Evolutionary conservation across 2,888 invertebrate species (phyloP).

Genomic region (Cylindroiulus punctatus): DNA sequence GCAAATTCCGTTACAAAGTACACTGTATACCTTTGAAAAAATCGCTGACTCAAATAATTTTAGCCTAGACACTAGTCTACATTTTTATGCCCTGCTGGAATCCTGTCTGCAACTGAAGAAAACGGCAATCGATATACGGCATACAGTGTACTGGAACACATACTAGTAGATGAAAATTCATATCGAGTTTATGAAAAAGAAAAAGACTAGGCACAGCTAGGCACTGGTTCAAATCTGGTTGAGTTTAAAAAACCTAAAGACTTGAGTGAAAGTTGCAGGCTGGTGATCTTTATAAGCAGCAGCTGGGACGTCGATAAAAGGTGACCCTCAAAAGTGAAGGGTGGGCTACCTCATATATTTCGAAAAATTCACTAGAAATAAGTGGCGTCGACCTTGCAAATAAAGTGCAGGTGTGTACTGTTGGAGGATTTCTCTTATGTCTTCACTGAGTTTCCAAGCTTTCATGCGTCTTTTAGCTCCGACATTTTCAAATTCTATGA

Average conservation of each 20-base stretch:
- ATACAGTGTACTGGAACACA: too few species aligned
- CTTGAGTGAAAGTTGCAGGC: neutral
- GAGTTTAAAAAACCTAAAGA: neutral
- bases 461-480: neutral
- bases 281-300: neutral
- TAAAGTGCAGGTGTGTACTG: conserved; percentile 34
- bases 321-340: conserved; percentile 42
- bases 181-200: neutral
- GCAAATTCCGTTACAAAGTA: neutral
- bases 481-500: too few species aligned
- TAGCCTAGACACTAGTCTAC: neutral
- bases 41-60: too few species aligned
- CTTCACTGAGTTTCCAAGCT: neutral
- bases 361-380: neutral
- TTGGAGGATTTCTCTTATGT: neutral
- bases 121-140: neutral
- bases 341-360: conserved; percentile 7
- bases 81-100: neutral
- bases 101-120: neutral
- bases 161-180: neutral
- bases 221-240: neutral
- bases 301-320: conserved; percentile 29
- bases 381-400: conserved; percentile 31
- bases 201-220: neutral
- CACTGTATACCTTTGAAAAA: neutral